phyloP scores from a whole-genome alignment of 2,888 invertebrate genomes.

The Tinea pellionella region DNA sequence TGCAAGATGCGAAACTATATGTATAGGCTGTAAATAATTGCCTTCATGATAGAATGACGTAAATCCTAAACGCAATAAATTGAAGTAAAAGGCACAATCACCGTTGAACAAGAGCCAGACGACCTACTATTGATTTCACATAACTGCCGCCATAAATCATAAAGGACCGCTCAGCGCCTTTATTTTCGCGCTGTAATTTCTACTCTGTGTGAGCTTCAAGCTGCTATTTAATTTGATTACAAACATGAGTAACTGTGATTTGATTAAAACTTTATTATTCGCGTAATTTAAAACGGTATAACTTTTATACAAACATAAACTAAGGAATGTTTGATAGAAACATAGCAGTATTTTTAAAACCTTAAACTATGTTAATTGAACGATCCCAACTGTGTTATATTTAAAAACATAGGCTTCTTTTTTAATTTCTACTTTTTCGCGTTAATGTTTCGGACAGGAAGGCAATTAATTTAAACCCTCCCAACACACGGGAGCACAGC shows the following conservation, averaged over 20 bases:
- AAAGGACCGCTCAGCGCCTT: conserved; percentile 19
- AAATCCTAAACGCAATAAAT: neutral
- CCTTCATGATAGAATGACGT: no score
- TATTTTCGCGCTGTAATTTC: neutral
- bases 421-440: neutral
- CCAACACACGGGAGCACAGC: conserved; percentile 24
- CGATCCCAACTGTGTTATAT: no score
- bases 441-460: conserved; percentile 12
- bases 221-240: no score
- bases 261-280: no score
- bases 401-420: neutral
- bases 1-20: no score
- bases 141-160: conserved; percentile 34
- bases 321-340: no score
- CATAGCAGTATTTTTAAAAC: no score
- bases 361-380: no score
- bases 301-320: no score
- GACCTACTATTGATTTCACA: conserved; percentile 34
- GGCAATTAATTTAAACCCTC: conserved; percentile 18
- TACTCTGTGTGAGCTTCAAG: neutral
- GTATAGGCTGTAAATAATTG: no score
- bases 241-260: no score
- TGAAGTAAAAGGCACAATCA: neutral
- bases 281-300: no score
- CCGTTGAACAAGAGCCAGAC: conserved; percentile 16